Evolutionary conservation across 2,888 invertebrate species (phyloP), one percentile per base, ranked within the genome.

Genomic region (Ptilodon capucinus): DNA sequence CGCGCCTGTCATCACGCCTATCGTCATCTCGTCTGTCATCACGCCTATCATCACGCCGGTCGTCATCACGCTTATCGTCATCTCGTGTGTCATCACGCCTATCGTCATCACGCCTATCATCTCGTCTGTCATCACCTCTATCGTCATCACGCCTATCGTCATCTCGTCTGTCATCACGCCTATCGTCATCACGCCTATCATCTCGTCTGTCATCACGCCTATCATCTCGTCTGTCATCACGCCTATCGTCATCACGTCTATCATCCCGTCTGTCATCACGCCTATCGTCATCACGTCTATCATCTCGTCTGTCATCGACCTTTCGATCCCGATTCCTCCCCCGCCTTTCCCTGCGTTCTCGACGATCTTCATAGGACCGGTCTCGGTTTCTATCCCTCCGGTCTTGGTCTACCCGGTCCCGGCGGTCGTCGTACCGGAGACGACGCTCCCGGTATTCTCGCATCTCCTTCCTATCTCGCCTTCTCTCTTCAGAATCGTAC

Each of bases 21-120:
- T 49, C 34, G 21, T 51, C n/a, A 30, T 18, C 30, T 11, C 40
- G 40, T 17, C 43, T 28, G 34, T 47, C 32, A 14, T 42, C 16
- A 0, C 5, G 35, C n/a, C 41, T 9, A 14, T 40, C 17, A 18
- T 43, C 34, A 19, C 19, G 21, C 16, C 38, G 19, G 6, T 46
- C 17, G 4, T 40, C 18, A 1, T 9, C 13, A 0, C 18, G 25
- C 13, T 13, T 30, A n/a, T 30, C 9, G 9, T 42, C 13, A 9
- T 23, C 34, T 19, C 41, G 28, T 9, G 25, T 23, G 14, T 35
- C 32, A 14, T 39, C 14, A 16, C 39, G 25, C 6, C 35, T 19
- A 16, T 38, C 34, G 16, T 34, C 34, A 16, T 34, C 35, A 2
- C 35, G 17, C 16, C 35, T 8, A 8, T 35, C 35, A 11, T 32